Evolutionary conservation across 2,888 invertebrate species (phyloP), one percentile per base, ranked within the genome.

Genomic region (Timema podura): DNA sequence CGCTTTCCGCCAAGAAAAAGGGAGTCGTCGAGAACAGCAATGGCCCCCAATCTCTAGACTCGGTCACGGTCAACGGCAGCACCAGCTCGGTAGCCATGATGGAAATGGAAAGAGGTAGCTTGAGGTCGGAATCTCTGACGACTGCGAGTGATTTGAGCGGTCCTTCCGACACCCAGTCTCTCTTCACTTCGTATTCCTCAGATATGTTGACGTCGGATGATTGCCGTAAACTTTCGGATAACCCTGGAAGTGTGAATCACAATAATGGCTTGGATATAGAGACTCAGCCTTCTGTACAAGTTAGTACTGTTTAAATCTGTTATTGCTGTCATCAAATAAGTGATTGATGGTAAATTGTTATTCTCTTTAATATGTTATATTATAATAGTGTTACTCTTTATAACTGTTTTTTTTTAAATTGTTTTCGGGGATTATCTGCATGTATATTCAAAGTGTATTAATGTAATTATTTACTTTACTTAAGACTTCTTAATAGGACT

Each of bases 1-100:
- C 81, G 5, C 66, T 59, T 48, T 13, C 51, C 15, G 46, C 46
- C 48, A 69, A 65, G 65, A 69, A 65, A 47, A 54, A 45, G 16
- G 48, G 48, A n/a, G 49, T 48, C 5, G 30, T 61, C 16, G 65
- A 65, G 30, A 59, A 64, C n/a, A 48, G 47, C 9, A 70, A 70
- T 59, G 70, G 70, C 3, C 70, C 70, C 30, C n/a, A 68, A 15
- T n/a, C 57, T 13, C 30, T 54, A 8, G 70, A 70, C 67, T 64
- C 64, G n/a, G 47, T 15, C 1, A 67, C 57, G 46, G 51, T 54
- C 47, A 67, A 67, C 64, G 68, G 68, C 49, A 67, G 67, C 30
- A 45, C 69, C 16, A 64, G 59, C 57, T 68, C 65, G 5, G 70
- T 48, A 46, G 54, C 44, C 30, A 15, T 48, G 9, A 61, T 51